Base-by-base conservation (phyloP, 2,888 invertebrate species). In the Pecten maximus region DNA sequence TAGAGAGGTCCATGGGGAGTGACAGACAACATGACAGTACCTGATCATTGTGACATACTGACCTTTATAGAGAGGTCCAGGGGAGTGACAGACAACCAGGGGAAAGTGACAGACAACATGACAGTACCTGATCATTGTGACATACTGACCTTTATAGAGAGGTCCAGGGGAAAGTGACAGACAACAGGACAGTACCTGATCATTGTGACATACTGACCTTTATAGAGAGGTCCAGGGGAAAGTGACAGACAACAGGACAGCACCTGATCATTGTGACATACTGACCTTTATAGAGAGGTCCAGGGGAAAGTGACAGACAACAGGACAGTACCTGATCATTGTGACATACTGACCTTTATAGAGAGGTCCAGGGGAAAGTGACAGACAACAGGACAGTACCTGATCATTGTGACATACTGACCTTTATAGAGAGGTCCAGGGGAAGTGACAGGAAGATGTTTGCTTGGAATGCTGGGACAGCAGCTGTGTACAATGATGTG, bases 401-500 rank as follows among this genome's bases (percentile, higher is more conserved):
- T 0, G 1, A 54, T 54, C 0, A 23, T 8, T 54, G 90, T 28
- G 87, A 40, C 40, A 54, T 12, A 87, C 48, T 87, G 6, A 74
- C 44, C 50, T 39, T 44, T n/a, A 19, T 40, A 16, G 40, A 40
- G 60, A 0, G 90, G 35, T 15, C 87, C 23, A 0, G 92, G 50
- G 12, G 74, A 86, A 16, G 93, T 87, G 3, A 90, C 48, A 87
- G 94, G 93, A 23, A 94, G 92, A 50, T 94, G 94, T 92, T 95
- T 95, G 93, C 95, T 95, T 23, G 96, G 95, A 39, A 96, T 94
- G 40, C 92, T 93, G 8, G 96, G 94, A 93, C 96, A 96, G 91
- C 96, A 96, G 92, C 95, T 96, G 93, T 96, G 95, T 40, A 96
- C 96, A 88, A 96, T 96, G 88, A 96, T 96, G 92, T 96, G 96